Evolutionary conservation across 2,113 vertebrate genomes (phyloP), one percentile per base, ranked within the genome.

Genomic region (Nipponia nippon): DNA sequence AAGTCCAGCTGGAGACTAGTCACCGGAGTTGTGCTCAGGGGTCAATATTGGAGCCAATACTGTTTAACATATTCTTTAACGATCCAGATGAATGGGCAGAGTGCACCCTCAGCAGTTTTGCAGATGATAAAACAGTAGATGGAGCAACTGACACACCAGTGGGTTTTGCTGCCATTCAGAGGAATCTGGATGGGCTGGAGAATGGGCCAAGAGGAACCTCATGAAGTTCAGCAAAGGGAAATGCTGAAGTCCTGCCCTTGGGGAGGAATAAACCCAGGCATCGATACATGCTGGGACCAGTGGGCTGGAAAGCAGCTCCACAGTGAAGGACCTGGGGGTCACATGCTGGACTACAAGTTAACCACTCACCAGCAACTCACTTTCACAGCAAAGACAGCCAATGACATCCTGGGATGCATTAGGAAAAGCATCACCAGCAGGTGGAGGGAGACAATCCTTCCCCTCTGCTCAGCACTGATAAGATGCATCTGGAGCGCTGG

Each of bases 51-150:
- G 27, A 75, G 36, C 27, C 32, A 90, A 22, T 27, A 50, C 20
- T 17, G 20, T 26, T 55, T 55, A 80, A 80, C 16, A 23, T 11
- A 29, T 12, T 49, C 44, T 67, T 59, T 52, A 44, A 71, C 1
- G 0, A 46, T 27, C 11, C 32, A 32, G 11, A 30, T 50, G 23
- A 20, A 12, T 7, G 23, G 23, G 10, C 2, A 10, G 32, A 38
- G 7, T 8, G 15, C 23, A 69, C 22, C 27, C n/a, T 52, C 55
- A 30, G 49, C 44, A 32, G 44, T 59, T 77, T 82, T 59, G 44
- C 38, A 53, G 46, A 18, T 52, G 27, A 50, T 50, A 26, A 18
- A 75, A n/a, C 32, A 63, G 7, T 20, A 11, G 14, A 63, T 58
- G 13, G 29, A 86, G 38, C 12, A n/a, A 25, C 34, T 52, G 63